Conservation (phyloP, 2,888 invertebrate species). For the Trachelus tabidus region DNA sequence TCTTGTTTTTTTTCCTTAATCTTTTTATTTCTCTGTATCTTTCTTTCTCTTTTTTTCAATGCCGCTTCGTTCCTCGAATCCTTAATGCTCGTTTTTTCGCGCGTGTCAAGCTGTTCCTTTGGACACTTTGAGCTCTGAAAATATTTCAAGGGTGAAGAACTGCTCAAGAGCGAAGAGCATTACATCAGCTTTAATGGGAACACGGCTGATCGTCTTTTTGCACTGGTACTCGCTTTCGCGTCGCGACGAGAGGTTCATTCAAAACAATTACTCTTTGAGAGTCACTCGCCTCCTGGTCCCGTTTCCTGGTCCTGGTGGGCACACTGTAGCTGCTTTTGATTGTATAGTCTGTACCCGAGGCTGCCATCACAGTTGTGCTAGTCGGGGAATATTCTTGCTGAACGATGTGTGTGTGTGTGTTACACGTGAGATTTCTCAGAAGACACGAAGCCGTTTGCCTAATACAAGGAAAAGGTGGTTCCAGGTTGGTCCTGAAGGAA, state of each 20-base stretch:
- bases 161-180: background rate
- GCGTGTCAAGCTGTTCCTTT: background rate
- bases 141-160: background rate
- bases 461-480: constrained; percentile 2
- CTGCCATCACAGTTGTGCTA: background rate
- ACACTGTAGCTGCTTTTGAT: background rate
- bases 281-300: background rate
- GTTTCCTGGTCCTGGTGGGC: background rate
- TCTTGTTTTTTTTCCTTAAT: background rate
- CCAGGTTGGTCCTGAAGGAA: background rate
- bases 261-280: background rate
- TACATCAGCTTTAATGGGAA: background rate
- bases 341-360: background rate
- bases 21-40: background rate
- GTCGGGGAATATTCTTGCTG: background rate
- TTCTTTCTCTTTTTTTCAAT: background rate
- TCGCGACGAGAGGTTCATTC: background rate
- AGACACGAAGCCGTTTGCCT: background rate
- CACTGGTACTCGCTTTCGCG: background rate
- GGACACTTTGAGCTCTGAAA: background rate
- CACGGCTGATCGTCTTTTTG: background rate
- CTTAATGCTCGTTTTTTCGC: background rate
- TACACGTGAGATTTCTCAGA: background rate
- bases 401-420: background rate
- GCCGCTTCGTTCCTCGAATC: background rate